Base-by-base conservation (phyloP, 1,140 invertebrate genomes). In the Chymomyza costata region DNA sequence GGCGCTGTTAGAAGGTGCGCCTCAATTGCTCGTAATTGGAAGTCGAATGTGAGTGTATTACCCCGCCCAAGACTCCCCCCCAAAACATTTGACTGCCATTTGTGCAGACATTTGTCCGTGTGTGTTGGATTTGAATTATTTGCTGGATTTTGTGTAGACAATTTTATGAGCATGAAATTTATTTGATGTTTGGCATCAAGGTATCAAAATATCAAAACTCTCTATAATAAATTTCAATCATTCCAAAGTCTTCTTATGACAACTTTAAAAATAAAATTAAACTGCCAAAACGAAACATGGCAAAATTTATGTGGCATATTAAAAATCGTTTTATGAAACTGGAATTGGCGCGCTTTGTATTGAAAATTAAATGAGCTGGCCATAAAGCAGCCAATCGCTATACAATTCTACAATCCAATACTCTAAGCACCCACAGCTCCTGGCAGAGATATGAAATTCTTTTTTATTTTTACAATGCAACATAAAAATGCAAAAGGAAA, bases 81-180 rank as follows among this genome's bases (percentile, higher is more conserved):
- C 13, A 38, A 44, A 7, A 37, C 37, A 54, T 54, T 54, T 59
- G 57, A 37, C 38, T 48, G 32, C n/a, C 17, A 40, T 11, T 39
- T 11, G 37, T 28, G 19, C 46, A 30, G 10, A 49, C 39, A 35
- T 25, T 11, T 28, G 50, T 28, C n/a, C n/a, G 35, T 18, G 48
- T 7, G 11, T 7, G 32, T 47, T 35, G 59, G n/a, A 39, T 78
- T 76, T 76, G 71, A 76, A 78, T 71, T 78, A 76, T 76, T 78
- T 62, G 53, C 58, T 51, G 71, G 71, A 76, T 76, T 76, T 76
- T 53, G 50, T 19, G 71, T 74, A 76, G 71, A 76, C 71, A 76
- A 76, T 76, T 76, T 76, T 76, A 78, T 76, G 71, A 78, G 76
- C 71, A 58, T 54, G 40, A 38, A 76, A 76, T 78, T 76, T 76